These are phyloP conservation scores for Amblyjoppa fuscipennis DNA, from an alignment of 2,888 invertebrate species.

Conservation along the genomic window DNA sequence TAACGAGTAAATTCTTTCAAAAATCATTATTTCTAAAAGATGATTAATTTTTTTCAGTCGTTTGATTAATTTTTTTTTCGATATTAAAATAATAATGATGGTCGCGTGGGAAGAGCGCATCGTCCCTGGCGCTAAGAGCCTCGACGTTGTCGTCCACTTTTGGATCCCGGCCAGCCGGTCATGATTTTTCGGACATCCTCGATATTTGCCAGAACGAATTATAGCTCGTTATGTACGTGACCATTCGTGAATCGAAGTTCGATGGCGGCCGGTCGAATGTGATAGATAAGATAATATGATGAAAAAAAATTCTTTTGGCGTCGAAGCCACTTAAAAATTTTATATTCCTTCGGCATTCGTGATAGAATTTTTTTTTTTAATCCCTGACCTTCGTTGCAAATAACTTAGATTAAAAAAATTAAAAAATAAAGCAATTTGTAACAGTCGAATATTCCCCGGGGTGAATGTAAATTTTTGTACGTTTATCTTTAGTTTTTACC, in stretches of 20 bases:
- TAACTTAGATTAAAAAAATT: neutral
- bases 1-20: neutral
- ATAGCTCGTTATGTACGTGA: neutral
- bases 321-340: neutral
- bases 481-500: no score
- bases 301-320: neutral
- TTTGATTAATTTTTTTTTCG: neutral
- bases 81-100: conserved; percentile 22
- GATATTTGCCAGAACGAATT: conserved; percentile 5
- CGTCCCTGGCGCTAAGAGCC: conserved; percentile 34
- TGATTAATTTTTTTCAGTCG: no score
- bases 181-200: conserved; percentile 36
- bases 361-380: no score
- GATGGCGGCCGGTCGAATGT: neutral
- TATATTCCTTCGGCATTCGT: no score
- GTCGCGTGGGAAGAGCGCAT: conserved; percentile 12
- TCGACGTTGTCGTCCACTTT: conserved; percentile 22
- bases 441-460: neutral
- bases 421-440: neutral
- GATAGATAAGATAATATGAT: neutral
- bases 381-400: neutral
- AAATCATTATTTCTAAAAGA: neutral
- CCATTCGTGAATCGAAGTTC: neutral
- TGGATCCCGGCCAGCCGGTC: conserved; percentile 45
- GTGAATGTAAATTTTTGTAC: no score